These are phyloP conservation scores for Leptinotarsa peninsularis DNA, from an alignment of 2,888 invertebrate genomes.

Conservation along the genomic window DNA sequence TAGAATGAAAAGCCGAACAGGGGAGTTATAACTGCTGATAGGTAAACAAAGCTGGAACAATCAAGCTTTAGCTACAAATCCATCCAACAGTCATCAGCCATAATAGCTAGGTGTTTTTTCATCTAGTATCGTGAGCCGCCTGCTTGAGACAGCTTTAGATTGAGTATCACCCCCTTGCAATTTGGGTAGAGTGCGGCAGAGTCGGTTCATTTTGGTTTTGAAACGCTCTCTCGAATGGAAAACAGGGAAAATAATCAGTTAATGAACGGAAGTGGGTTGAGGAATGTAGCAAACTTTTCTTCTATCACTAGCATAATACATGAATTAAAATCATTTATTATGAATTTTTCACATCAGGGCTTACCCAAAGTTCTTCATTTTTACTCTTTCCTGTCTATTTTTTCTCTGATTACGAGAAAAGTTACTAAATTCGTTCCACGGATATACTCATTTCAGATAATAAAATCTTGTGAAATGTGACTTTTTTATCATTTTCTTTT, in stretches of 20 bases:
- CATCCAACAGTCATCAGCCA: constrained; percentile 62
- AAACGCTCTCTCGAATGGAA: background rate
- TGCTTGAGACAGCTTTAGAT: constrained; percentile 64
- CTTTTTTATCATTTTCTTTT: too few relatives aligned
- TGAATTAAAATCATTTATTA: too few relatives aligned
- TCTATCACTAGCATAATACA: background rate
- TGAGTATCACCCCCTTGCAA: constrained; percentile 56
- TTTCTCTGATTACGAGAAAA: too few relatives aligned
- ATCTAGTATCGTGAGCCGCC: constrained; percentile 49
- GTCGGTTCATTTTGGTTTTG: constrained; percentile 15
- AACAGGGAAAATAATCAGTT: background rate
- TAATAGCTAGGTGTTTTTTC: constrained; percentile 64
- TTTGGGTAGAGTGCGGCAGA: constrained; percentile 30
- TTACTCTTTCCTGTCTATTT: too few relatives aligned
- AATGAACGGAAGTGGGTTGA: background rate
- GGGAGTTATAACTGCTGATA: constrained; percentile 56
- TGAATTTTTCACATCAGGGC: too few relatives aligned
- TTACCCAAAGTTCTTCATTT: too few relatives aligned
- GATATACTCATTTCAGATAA: too few relatives aligned
- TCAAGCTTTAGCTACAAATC: constrained; percentile 62
- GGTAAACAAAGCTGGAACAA: constrained; percentile 64
- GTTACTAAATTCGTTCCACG: too few relatives aligned
- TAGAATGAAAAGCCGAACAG: constrained; percentile 40
- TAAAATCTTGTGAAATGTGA: too few relatives aligned
- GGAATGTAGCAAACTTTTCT: background rate